A percentile compares a stretch with the other conserved stretches of the same genome.
These are phyloP conservation scores for Neolamprologus falcicula DNA, from an alignment of 2,113 vertebrate genomes.

Conservation along the genomic window DNA sequence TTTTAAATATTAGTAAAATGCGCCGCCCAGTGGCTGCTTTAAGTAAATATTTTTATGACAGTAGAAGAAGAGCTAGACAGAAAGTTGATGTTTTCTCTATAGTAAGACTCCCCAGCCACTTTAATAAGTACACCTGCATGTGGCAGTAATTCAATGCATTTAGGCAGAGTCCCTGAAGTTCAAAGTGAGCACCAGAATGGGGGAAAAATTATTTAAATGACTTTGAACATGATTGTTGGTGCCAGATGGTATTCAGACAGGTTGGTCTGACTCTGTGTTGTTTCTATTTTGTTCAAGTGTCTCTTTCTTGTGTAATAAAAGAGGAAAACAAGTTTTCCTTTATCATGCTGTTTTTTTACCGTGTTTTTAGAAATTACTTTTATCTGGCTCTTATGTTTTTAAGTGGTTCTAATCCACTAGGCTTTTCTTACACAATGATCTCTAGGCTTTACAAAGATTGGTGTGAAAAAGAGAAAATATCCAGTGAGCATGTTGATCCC, in stretches of 20 bases:
- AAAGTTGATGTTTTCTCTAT: not conserved
- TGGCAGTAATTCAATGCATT: not conserved
- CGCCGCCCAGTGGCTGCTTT: not conserved
- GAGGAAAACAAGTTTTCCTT: not conserved
- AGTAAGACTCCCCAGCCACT: not conserved
- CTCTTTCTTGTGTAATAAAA: not conserved
- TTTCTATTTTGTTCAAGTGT: not conserved
- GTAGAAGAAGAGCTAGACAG: not conserved
- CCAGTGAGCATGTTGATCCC: not conserved
- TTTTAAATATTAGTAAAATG: not conserved
- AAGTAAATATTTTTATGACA: not conserved
- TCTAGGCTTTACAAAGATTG: not conserved
- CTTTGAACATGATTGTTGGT: not conserved
- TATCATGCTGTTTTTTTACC: not conserved
- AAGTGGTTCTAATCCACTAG: not conserved
- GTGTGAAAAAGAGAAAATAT: not conserved
- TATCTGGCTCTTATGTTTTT: not conserved
- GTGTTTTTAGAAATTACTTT: not conserved
- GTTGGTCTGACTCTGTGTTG: not conserved
- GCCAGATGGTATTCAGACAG: not conserved
- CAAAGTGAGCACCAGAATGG: not conserved
- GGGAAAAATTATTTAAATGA: rapidly evolving
- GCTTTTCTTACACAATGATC: not conserved
- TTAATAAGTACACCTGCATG: not conserved
- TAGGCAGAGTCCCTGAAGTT: not conserved